Evolutionary conservation across 2,888 invertebrate species (phyloP).

Genomic region (Clunio marinus): DNA sequence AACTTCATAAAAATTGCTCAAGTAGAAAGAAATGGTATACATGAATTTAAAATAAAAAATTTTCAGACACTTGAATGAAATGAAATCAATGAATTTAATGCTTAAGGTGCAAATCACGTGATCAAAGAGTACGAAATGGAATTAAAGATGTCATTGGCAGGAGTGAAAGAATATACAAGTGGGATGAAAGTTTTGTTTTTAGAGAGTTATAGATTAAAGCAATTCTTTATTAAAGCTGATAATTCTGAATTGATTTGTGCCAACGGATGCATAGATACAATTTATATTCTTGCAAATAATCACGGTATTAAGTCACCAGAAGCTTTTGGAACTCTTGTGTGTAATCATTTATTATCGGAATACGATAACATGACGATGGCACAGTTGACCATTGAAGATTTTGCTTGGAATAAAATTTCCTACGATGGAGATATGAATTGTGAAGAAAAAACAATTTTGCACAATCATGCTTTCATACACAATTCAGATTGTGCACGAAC

Average conservation of each 20-base stretch:
- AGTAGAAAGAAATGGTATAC: slow-evolving; percentile 61
- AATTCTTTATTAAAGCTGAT: slow-evolving; percentile 54
- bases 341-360: slow-evolving; percentile 68
- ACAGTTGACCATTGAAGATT: slow-evolving; percentile 65
- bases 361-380: slow-evolving; percentile 71
- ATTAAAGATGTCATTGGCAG: slow-evolving; percentile 65
- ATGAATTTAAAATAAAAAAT: neutral
- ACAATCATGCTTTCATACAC: slow-evolving; percentile 74
- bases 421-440: slow-evolving; percentile 53
- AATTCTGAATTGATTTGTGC: slow-evolving; percentile 77
- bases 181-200: neutral
- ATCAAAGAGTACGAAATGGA: slow-evolving; percentile 73
- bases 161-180: slow-evolving; percentile 62
- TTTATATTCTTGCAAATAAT: slow-evolving; percentile 73
- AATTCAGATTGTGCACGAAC: slow-evolving; percentile 63
- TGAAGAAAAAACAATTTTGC: slow-evolving; percentile 49
- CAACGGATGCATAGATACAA: slow-evolving; percentile 78
- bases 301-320: slow-evolving; percentile 72
- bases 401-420: slow-evolving; percentile 69
- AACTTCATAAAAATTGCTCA: slow-evolving; percentile 68
- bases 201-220: neutral
- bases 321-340: slow-evolving; percentile 67
- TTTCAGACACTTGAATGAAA: neutral
- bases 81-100: neutral
- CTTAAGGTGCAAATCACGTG: slow-evolving; percentile 55